A percentile compares a stretch with the other conserved stretches of the same genome.
Evolutionary conservation across 2,888 invertebrate species (phyloP).

Genomic region (Allacma fusca): DNA sequence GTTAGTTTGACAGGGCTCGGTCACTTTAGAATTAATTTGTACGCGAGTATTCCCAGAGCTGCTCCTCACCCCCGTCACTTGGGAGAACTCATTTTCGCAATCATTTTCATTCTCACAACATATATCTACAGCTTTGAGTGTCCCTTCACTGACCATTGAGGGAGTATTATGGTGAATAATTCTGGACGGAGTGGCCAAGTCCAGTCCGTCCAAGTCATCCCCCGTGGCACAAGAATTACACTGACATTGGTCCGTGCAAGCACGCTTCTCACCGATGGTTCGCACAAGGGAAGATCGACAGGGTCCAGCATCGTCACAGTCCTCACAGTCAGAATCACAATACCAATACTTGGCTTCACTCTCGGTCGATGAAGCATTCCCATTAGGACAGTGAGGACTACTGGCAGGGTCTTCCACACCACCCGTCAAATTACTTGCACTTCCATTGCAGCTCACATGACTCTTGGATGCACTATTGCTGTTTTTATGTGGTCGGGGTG

Average conservation of each 20-base stretch:
- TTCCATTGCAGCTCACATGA: constrained; percentile 23
- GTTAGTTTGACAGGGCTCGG: neutral
- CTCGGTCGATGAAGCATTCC: neutral
- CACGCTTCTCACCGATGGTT: constrained; percentile 56
- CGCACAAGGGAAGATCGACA: constrained; percentile 50
- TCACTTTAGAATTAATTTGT: too few relatives aligned
- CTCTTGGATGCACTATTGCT: constrained; percentile 39
- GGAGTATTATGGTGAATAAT: constrained; percentile 56
- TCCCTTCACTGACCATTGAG: constrained; percentile 60
- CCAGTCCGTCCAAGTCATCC: constrained; percentile 53
- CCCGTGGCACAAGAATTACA: constrained; percentile 55
- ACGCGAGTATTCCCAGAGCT: neutral
- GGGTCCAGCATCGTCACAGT: constrained; percentile 41
- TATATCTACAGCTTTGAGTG: constrained; percentile 60
- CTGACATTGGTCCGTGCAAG: constrained; percentile 57
- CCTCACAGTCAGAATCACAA: constrained; percentile 49
- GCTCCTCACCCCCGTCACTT: neutral
- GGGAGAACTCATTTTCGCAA: constrained; percentile 18
- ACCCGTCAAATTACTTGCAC: constrained; percentile 38
- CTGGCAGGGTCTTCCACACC: constrained; percentile 45
- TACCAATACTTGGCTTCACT: constrained; percentile 60
- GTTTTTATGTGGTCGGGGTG: constrained; percentile 37
- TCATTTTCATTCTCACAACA: constrained; percentile 41
- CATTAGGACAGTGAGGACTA: constrained; percentile 44
- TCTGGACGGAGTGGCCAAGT: neutral